Base-by-base conservation (phyloP, 2,888 invertebrate genomes). In the Athripsodes cinereus region DNA sequence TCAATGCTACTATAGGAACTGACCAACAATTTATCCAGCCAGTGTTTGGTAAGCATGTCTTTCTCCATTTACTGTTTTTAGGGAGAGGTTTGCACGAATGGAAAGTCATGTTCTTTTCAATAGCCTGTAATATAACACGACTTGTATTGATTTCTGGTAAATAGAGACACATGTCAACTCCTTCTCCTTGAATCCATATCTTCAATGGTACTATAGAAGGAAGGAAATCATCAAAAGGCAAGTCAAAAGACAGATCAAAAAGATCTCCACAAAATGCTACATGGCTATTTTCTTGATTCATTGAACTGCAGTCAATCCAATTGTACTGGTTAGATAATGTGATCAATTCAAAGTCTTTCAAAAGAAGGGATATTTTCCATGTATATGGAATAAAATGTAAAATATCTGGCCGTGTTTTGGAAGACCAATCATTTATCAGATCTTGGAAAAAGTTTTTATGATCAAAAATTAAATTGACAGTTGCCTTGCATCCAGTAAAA, bases 11-110 rank as follows among this genome's bases (percentile, higher is more conserved):
- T 62, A 96, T 95, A 0, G 96, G 95, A 5, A 96, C 94, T 50
- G 90, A 90, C 96, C 96, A 96, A 69, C 96, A 96, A 70, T 96
- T 96, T 1, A 96, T 85, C 97, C 97, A 98, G 1, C 96, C 95
- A 58, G 78, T 74, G 1, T 76, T 78, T 63, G 79, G 81, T 0
- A 79, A 76, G 66, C 93, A 93, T 67, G 89, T 82, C 69, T 92
- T 88, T 54, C 93, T 81, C 94, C 94, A 93, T 80, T 83, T 90
- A 66, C 80, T 76, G 66, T 63, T 64, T 67, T 54, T 58, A 57
- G 72, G 75, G 71, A 72, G 75, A 59, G 77, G 66, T 61, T 83
- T 76, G 60, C 76, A 74, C 13, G 91, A 89, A 55, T 92, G 79
- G 51, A 96, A 80, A 74, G 90, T 92, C 68, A 93, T 90, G 72